These are phyloP conservation scores for Syndactyla subalaris DNA, from an alignment of 2,797 vertebrate species.

Conservation along the genomic window DNA sequence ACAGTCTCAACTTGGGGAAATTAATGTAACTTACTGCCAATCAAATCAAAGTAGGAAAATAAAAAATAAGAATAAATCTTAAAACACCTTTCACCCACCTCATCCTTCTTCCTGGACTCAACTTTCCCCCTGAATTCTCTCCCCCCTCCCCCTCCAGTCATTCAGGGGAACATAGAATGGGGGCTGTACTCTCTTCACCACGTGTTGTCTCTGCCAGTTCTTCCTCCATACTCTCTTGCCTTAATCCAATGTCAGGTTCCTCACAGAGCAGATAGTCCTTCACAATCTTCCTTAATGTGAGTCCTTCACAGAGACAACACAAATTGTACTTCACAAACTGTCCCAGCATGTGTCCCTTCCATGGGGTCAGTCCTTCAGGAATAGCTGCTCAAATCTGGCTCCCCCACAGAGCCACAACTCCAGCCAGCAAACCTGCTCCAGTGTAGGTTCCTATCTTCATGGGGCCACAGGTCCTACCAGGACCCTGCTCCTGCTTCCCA, in stretches of 20 bases:
- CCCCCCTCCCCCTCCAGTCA: accelerated
- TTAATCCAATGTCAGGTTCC: background rate
- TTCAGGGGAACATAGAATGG: accelerated
- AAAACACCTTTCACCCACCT: background rate
- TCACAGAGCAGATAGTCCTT: background rate
- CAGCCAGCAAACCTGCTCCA: background rate
- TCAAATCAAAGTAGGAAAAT: background rate
- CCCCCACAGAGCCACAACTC: too few species aligned
- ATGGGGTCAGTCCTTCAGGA: accelerated
- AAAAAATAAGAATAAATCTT: background rate
- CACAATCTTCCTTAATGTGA: accelerated
- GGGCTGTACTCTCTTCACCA: accelerated
- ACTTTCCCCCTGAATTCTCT: background rate
- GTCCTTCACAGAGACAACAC: background rate
- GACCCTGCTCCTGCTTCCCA: background rate
- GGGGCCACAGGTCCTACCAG: background rate
- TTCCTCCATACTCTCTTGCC: background rate
- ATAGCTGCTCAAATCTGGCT: accelerated
- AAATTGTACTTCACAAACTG: background rate
- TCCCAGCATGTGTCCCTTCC: accelerated
- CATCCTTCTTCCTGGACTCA: background rate
- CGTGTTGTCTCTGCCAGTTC: accelerated
- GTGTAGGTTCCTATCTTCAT: background rate
- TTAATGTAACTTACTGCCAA: background rate
- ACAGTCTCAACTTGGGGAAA: background rate